These are phyloP conservation scores for Micromys minutus DNA, from an alignment of 2,113 vertebrate genomes.

Conservation along the genomic window DNA sequence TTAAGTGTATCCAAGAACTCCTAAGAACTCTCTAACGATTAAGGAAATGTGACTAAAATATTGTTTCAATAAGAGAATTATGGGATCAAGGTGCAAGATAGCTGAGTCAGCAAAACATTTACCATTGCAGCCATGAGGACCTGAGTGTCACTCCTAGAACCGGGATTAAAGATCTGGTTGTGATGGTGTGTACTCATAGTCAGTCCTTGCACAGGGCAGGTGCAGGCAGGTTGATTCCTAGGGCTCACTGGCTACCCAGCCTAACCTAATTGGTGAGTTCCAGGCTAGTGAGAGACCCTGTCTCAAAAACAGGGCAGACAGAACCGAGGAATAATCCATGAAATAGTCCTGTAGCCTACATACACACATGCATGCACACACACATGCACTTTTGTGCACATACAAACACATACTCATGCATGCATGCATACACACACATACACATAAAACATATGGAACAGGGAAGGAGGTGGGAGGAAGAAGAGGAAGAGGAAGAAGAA, in stretches of 20 bases:
- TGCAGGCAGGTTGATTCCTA: background rate
- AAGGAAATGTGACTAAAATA: constrained; percentile 29
- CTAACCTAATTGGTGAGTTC: background rate
- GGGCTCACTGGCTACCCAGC: background rate
- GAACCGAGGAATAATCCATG: background rate
- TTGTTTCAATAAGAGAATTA: constrained; percentile 36
- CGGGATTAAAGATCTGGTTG: background rate
- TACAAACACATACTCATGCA: background rate
- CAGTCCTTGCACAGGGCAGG: too few species aligned
- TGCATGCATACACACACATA: background rate
- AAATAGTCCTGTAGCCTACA: background rate
- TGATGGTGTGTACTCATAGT: background rate
- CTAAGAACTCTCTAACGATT: background rate
- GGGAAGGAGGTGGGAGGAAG: background rate
- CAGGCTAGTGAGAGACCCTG: background rate
- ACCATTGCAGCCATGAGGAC: background rate
- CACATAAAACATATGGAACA: background rate
- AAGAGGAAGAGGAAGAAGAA: too few species aligned
- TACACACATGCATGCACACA: too few species aligned
- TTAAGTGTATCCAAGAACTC: constrained; percentile 39
- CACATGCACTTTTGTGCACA: background rate
- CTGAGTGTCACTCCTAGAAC: too few species aligned
- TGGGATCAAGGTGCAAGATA: background rate
- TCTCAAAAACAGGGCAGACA: background rate
- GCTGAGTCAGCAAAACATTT: background rate